A percentile compares a stretch with the other conserved stretches of the same genome.
phyloP scores from a whole-genome alignment of 1,140 invertebrate species.

The Leguminivora glycinivorella region DNA sequence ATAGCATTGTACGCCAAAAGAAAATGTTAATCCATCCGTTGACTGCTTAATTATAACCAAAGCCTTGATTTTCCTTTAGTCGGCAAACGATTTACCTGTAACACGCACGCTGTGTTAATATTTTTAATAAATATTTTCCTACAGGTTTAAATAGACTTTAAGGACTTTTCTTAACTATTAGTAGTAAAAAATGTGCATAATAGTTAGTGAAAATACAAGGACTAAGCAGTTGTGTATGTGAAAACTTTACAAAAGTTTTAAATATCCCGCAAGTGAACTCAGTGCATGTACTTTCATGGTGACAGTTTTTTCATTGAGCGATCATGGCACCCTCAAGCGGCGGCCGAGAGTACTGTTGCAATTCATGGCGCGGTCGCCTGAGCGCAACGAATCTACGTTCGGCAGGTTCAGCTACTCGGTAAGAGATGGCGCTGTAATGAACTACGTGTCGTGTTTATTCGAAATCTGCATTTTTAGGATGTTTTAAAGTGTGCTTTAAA shows the following conservation, averaged over 20 bases:
- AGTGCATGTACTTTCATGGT: conserved; percentile 75
- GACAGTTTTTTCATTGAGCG: conserved; percentile 70
- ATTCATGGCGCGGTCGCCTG: conserved; percentile 54
- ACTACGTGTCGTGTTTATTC: not conserved
- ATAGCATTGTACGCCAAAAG: conserved; percentile 65
- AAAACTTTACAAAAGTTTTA: not conserved
- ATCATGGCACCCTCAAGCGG: conserved; percentile 77
- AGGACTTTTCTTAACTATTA: conserved; percentile 9
- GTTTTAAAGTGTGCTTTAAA: too few species aligned
- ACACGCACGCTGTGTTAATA: conserved; percentile 49
- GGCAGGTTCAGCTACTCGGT: conserved; percentile 65
- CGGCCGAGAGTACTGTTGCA: conserved; percentile 67
- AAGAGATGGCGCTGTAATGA: conserved; percentile 64
- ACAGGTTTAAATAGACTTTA: not conserved
- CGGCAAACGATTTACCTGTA: conserved; percentile 49
- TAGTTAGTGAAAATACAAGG: conserved; percentile 10
- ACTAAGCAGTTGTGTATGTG: not conserved
- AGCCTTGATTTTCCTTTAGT: conserved; percentile 70
- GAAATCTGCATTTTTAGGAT: not conserved
- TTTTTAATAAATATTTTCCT: not conserved
- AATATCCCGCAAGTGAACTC: conserved; percentile 38
- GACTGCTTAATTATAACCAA: conserved; percentile 68
- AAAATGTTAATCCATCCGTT: conserved; percentile 71
- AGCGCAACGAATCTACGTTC: conserved; percentile 37
- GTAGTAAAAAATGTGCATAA: conserved; percentile 15